phyloP scores from a whole-genome alignment of 2,888 invertebrate genomes.

The Sinopyrophorus schimmeli region DNA sequence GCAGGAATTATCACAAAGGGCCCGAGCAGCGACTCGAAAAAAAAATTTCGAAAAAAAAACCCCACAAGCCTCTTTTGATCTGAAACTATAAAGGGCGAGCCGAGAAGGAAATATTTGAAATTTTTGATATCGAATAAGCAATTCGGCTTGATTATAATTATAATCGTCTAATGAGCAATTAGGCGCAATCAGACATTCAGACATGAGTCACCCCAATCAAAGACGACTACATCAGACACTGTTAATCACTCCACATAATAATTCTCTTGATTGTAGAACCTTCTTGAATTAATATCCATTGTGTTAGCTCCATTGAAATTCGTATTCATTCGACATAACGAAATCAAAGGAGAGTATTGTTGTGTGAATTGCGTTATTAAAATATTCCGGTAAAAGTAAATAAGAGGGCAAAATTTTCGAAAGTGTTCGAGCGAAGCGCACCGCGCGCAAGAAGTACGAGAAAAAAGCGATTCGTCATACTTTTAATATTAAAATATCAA shows the following conservation, averaged over 20 bases:
- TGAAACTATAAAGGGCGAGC: conserved; percentile 14
- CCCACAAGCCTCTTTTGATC: conserved; percentile 22
- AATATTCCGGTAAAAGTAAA: conserved; percentile 12
- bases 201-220: conserved; percentile 45
- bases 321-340: conserved; percentile 9
- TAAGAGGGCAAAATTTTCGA: conserved; percentile 18
- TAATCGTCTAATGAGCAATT: conserved; percentile 45
- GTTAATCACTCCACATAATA: conserved; percentile 49
- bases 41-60: too few relatives aligned
- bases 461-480: conserved; percentile 8
- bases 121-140: too few relatives aligned
- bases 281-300: conserved; percentile 50
- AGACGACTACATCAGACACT: conserved; percentile 41
- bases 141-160: conserved; percentile 34
- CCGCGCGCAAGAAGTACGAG: too few relatives aligned
- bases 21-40: background rate
- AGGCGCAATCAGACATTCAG: conserved; percentile 46
- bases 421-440: too few relatives aligned
- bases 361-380: conserved; percentile 5
- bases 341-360: conserved; percentile 18
- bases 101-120: conserved; percentile 3
- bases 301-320: conserved; percentile 39
- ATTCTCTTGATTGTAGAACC: conserved; percentile 48
- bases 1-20: conserved; percentile 24
- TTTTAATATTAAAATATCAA: conserved; percentile 16